These are phyloP conservation scores for Orius insidiosus DNA, from an alignment of 1,140 invertebrate species.

Conservation along the genomic window DNA sequence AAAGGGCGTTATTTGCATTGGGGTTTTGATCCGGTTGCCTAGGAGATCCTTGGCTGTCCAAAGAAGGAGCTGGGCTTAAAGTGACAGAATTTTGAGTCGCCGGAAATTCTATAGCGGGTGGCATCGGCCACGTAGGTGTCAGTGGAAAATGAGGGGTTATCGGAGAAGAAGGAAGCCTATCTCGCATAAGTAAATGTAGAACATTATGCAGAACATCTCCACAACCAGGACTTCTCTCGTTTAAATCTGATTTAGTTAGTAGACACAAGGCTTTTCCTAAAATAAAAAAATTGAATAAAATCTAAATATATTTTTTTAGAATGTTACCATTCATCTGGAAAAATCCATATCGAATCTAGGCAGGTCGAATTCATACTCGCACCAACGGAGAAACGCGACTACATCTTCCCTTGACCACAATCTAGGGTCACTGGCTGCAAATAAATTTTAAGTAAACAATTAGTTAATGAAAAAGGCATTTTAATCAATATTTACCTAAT, in stretches of 20 bases:
- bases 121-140: constrained; percentile 27
- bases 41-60: constrained; percentile 73
- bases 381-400: constrained; percentile 71
- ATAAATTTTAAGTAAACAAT: constrained; percentile 3
- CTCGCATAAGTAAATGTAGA: constrained; percentile 67
- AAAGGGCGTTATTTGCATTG: constrained; percentile 6
- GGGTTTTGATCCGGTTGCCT: constrained; percentile 35
- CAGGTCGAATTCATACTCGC: constrained; percentile 81
- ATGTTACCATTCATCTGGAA: constrained; percentile 91
- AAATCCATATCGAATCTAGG: constrained; percentile 82
- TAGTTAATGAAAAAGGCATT: too few species aligned
- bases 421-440: constrained; percentile 65
- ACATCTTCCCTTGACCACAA: constrained; percentile 85
- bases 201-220: constrained; percentile 89
- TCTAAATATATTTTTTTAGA: neutral
- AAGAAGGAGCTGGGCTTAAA: constrained; percentile 70
- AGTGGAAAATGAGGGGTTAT: constrained; percentile 67
- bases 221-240: constrained; percentile 74
- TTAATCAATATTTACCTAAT: constrained; percentile 35
- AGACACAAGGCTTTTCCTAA: constrained; percentile 77
- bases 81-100: constrained; percentile 54
- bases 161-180: constrained; percentile 64
- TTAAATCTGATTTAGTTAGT: constrained; percentile 73
- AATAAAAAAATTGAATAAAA: constrained; percentile 20
- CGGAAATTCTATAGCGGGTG: constrained; percentile 38